These are phyloP conservation scores for Panurus biarmicus DNA, from an alignment of 2,113 vertebrate genomes.

Conservation along the genomic window DNA sequence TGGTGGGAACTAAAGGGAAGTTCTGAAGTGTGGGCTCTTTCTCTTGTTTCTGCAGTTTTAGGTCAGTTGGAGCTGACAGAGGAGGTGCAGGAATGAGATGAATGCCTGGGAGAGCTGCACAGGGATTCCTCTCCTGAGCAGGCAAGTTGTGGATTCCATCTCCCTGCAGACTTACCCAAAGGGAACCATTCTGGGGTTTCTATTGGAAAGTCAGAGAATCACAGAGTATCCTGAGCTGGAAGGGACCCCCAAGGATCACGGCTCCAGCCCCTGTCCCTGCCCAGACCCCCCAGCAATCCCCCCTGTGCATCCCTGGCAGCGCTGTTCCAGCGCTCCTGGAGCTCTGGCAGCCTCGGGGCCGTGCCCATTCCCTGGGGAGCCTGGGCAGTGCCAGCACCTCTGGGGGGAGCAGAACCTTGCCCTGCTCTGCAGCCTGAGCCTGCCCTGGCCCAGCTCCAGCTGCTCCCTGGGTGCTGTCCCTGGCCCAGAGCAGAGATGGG, in stretches of 20 bases:
- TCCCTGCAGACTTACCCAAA: neutral
- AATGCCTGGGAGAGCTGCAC: neutral
- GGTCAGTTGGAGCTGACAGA: neutral
- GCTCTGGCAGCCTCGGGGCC: neutral
- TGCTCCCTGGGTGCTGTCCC: neutral
- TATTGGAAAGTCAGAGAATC: neutral
- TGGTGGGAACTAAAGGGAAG: neutral
- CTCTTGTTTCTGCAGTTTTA: neutral
- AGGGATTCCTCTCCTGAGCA: neutral
- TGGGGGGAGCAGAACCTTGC: neutral
- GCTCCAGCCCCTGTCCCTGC: neutral
- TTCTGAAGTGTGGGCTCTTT: neutral
- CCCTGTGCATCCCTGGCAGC: neutral
- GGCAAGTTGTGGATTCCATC: neutral
- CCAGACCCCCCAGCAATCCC: neutral
- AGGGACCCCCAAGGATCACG: rapidly evolving
- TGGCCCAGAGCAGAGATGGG: neutral
- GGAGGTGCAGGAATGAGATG: neutral
- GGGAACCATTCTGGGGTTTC: neutral
- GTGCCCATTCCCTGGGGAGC: neutral
- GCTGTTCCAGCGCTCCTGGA: neutral
- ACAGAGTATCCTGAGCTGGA: rapidly evolving
- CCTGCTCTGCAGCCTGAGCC: neutral
- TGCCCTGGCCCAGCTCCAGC: neutral
- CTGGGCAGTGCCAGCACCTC: neutral